Base-by-base conservation (phyloP, 2,888 invertebrate species). In the Agapostemon virescens region DNA sequence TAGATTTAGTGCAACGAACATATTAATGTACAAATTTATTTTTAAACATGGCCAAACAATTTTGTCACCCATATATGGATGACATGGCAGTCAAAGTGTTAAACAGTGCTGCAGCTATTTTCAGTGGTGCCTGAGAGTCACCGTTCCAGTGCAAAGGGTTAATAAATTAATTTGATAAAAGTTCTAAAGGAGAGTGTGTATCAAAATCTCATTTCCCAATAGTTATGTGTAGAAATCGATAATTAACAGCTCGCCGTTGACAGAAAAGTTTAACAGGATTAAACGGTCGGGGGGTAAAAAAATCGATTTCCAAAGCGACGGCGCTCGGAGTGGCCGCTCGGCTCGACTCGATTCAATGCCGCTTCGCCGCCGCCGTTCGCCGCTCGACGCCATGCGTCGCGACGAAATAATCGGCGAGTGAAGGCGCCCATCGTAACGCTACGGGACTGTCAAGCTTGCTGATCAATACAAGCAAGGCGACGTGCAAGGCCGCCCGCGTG, bases 381-480 rank as follows among this genome's bases (percentile, higher is more conserved):
- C 26, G 30, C 55, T 52, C 77, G 63, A 69, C 70, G 52, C 69
- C 74, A 55, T 55, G 26, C 49, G 68, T 20, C 84, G 71, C 68
- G 79, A 84, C 81, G 81, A 86, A 82, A 86, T 86, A 82, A 84
- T 86, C 84, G 75, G 85, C 64, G 84, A 86, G 86, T 49, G 81
- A 79, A 86, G 85, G 86, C 74, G 83, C 88, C 85, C 85, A 85
- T 86, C 85, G 87, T 87, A 87, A 88, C 81, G 87, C 85, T 88
- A 88, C 88, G 88, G 87, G 87, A 84, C 90, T 91, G 90, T 90
- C 90, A 90, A 87, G 87, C 85, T 83, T 84, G 89, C 90, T 92
- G 92, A 91, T 92, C 92, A 91, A 92, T 92, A 92, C 91, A 90
- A 89, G 91, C 90, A 90, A 91, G 89, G 89, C 90, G 90, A 91